Conservation (phyloP, 2,888 invertebrate genomes). For the Plutella xylostella region DNA sequence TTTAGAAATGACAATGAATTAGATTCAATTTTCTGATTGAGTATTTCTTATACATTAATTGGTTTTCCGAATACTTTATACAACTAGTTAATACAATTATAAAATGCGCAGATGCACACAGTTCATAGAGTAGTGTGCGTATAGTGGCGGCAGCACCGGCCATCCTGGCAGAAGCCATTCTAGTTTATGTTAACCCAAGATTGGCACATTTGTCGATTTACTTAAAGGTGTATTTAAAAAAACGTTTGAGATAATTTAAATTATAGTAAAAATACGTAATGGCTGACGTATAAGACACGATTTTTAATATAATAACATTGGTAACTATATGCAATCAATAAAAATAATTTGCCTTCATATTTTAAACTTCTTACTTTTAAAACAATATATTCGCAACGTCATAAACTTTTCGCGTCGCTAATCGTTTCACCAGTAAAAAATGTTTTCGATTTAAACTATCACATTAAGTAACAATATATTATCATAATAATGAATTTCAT, state of each 20-base stretch:
- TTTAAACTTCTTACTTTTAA: neutral
- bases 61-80: neutral
- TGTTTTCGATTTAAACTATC: conserved; percentile 40
- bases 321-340: conserved; percentile 2
- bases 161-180: no score
- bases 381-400: conserved; percentile 11
- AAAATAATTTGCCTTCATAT: conserved; percentile 2
- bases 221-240: conserved; percentile 1
- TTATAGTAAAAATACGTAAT: neutral
- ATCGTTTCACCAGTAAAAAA: conserved; percentile 41
- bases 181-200: neutral
- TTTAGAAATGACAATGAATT: neutral
- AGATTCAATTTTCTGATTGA: neutral
- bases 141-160: no score
- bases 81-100: neutral
- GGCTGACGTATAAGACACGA: conserved; percentile 2
- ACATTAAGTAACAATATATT: conserved; percentile 56
- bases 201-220: conserved; percentile 6
- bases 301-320: neutral
- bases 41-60: neutral
- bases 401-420: no score
- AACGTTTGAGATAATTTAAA: neutral
- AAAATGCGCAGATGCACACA: neutral
- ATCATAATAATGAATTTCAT: conserved; percentile 35
- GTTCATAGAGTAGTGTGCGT: conserved; percentile 2